Evolutionary conservation across 1,140 invertebrate species (phyloP).

Genomic region (Drosophila ercepeae): DNA sequence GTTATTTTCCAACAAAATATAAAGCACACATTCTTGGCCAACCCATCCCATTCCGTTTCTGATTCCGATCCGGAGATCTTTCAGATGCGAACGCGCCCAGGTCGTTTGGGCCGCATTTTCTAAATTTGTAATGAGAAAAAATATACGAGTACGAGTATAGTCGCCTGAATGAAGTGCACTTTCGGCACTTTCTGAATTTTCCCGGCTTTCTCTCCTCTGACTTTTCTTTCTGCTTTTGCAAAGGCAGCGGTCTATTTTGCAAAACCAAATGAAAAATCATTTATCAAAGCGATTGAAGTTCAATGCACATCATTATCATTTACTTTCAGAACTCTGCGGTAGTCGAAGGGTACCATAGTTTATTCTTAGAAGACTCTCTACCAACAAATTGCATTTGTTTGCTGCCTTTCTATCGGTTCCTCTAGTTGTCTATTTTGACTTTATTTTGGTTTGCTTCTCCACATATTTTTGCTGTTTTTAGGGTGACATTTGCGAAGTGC

Average conservation of each 20-base stretch:
- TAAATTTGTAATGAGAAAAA: constrained; percentile 69
- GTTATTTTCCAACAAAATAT: constrained; percentile 71
- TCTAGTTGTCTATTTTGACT: constrained; percentile 38
- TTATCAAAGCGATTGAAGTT: constrained; percentile 82
- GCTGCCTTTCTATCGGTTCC: constrained; percentile 26
- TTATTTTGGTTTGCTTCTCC: constrained; percentile 58
- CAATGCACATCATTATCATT: constrained; percentile 83
- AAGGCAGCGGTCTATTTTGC: constrained; percentile 18
- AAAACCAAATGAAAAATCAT: constrained; percentile 54
- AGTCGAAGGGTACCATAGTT: constrained; percentile 65
- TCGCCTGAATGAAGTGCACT: constrained; percentile 72
- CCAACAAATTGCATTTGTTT: constrained; percentile 54
- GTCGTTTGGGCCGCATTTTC: constrained; percentile 72
- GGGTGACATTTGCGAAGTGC: constrained; percentile 73
- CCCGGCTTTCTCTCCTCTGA: not conserved
- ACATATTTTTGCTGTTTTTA: constrained; percentile 81
- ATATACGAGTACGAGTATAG: no score
- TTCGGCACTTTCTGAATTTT: constrained; percentile 40
- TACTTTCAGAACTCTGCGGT: constrained; percentile 47
- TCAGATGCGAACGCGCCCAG: constrained; percentile 20
- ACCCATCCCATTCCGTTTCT: constrained; percentile 22
- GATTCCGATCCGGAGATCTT: constrained; percentile 13
- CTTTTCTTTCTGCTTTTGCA: constrained; percentile 23
- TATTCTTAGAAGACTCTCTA: constrained; percentile 71
- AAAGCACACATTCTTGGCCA: constrained; percentile 37